A percentile compares a stretch with the other conserved stretches of the same genome.
Evolutionary conservation across 2,888 invertebrate species (phyloP).

Genomic region (Euphydryas editha): DNA sequence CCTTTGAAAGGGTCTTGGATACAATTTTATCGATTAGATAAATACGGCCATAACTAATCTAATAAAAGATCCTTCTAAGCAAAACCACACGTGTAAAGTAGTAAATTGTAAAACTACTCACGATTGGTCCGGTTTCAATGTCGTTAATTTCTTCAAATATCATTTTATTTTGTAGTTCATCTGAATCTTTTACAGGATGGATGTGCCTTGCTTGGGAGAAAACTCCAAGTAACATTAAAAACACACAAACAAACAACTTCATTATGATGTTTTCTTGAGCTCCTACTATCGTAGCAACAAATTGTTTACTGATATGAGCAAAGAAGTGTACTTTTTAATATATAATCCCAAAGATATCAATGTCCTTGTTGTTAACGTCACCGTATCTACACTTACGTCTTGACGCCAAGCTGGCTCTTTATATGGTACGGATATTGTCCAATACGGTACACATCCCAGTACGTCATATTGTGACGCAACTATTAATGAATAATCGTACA

Average conservation of each 20-base stretch:
- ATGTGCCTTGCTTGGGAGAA: constrained; percentile 54
- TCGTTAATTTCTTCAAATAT: constrained; percentile 29
- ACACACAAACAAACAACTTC: constrained; percentile 41
- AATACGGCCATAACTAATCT: too few species aligned
- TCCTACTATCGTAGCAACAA: constrained; percentile 31
- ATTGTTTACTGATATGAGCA: constrained; percentile 49
- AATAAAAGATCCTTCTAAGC: too few species aligned
- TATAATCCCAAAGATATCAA: constrained; percentile 49
- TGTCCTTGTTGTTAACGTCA: constrained; percentile 36
- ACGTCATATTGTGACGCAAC: constrained; percentile 29
- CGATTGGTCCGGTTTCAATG: constrained; percentile 22
- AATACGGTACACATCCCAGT: constrained; percentile 15
- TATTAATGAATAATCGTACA: constrained; percentile 16
- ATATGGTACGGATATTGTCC: constrained; percentile 3
- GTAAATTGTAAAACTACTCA: constrained; percentile 25
- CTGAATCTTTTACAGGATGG: constrained; percentile 48
- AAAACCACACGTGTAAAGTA: background rate
- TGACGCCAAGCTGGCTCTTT: constrained; percentile 47
- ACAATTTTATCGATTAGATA: too few species aligned
- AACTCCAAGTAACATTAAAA: constrained; percentile 44
- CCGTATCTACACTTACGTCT: constrained; percentile 17
- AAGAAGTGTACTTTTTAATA: constrained; percentile 55
- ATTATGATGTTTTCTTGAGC: constrained; percentile 26
- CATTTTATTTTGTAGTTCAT: constrained; percentile 22
- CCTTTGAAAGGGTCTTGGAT: too few species aligned